phyloP scores from a whole-genome alignment of 2,888 invertebrate genomes.

The Lampropteryx suffumata region DNA sequence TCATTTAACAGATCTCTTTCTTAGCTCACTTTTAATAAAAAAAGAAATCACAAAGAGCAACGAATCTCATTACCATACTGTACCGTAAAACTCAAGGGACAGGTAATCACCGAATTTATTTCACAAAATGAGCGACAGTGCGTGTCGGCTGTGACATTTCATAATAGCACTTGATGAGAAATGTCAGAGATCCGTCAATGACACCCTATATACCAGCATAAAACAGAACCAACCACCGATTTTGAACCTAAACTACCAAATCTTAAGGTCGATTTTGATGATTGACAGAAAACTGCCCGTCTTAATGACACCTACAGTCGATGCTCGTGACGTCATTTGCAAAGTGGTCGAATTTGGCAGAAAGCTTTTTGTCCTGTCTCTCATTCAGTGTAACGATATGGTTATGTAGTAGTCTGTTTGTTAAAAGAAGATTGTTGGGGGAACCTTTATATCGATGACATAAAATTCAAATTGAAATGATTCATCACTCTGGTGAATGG shows the following conservation, averaged over 20 bases:
- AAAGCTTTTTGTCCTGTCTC: constrained; percentile 21
- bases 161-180: constrained; percentile 52
- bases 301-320: constrained; percentile 49
- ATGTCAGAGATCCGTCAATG: constrained; percentile 56
- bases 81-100: constrained; percentile 24
- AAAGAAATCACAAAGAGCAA: constrained; percentile 14
- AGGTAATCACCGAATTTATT: constrained; percentile 33
- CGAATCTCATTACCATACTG: constrained; percentile 32
- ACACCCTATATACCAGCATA: constrained; percentile 33
- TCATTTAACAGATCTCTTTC: neutral
- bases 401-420: constrained; percentile 20
- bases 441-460: too few species aligned
- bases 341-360: constrained; percentile 34
- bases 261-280: neutral
- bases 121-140: constrained; percentile 31
- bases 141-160: constrained; percentile 40
- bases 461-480: too few species aligned
- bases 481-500: too few species aligned
- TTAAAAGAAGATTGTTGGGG: too few species aligned
- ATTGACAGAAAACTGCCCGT: constrained; percentile 15
- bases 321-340: constrained; percentile 49
- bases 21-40: constrained; percentile 1
- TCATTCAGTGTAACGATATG: constrained; percentile 16
- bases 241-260: constrained; percentile 7
- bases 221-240: neutral